Base-by-base conservation (phyloP, 2,797 vertebrate species). In the Sebastes dallii region DNA sequence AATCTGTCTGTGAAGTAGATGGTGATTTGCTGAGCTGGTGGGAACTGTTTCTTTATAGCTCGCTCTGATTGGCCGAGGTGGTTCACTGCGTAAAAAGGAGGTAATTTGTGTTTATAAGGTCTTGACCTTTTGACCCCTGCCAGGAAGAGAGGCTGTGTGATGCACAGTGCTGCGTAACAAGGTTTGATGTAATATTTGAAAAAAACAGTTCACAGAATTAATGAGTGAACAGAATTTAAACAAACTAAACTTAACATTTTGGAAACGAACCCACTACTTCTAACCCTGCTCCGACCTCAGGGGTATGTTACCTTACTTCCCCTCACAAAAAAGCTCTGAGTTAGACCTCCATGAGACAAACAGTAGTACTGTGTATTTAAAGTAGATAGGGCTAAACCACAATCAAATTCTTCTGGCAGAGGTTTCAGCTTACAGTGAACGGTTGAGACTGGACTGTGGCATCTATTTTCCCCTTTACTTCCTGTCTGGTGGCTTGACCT, bases 81-180 rank as follows among this genome's bases (percentile, higher is more conserved):
- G 52, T 1, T 73, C 2, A 8, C 5, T 62, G 75, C 29, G 20
- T 79, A 55, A 29, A 66, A 68, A 76, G 60, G 46, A 86, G 73
- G 64, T 86, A 39, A 55, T 58, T 1, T 65, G 18, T 82, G 81
- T 88, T 83, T 39, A 52, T 16, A 18, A 78, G 78, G 77, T 70
- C 77, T 50, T 74, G 64, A 81, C 75, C 70, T 32, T 42, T 5
- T 59, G 69, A 66, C 24, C 69, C 54, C 30, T 27, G 59, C 71
- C 59, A 32, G 73, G 62, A 30, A 60, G 66, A 50, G 16, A 58
- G 59, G 25, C 29, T 54, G 75, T 66, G 67, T 42, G 64, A 68
- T 58, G 55, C 50, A 20, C 39, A 32, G 68, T 2, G 3, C 50
- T 66, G 16, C 1, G 25, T 4, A 25, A 59, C 54, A 34, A 16